phyloP scores from a whole-genome alignment of 2,888 invertebrate species.

The Hemithea aestivaria region DNA sequence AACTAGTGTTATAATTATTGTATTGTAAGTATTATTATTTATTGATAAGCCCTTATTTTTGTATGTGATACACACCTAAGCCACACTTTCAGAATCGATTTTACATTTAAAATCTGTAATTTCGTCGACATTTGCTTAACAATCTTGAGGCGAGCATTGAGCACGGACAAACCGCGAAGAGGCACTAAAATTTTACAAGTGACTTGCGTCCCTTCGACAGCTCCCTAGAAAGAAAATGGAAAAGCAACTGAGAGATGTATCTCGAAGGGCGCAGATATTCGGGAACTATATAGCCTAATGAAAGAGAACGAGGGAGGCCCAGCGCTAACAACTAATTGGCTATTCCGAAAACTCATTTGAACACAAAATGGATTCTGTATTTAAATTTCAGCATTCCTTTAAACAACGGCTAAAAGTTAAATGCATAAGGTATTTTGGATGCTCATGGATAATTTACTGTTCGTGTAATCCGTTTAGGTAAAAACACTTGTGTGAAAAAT shows the following conservation, averaged over 20 bases:
- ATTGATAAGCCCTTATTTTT: no score
- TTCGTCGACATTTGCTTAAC: constrained; percentile 25
- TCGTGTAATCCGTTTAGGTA: constrained; percentile 26
- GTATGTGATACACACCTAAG: no score
- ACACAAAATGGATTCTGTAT: constrained; percentile 79
- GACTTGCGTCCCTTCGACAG: constrained; percentile 47
- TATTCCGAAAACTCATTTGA: constrained; percentile 79
- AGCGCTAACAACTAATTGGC: constrained; percentile 80
- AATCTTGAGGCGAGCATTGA: constrained; percentile 8
- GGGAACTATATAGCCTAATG: constrained; percentile 79
- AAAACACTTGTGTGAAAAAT: no score
- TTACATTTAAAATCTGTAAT: constrained; percentile 6
- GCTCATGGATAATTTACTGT: constrained; percentile 42
- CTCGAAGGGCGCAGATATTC: constrained; percentile 74
- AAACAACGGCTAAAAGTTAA: constrained; percentile 73
- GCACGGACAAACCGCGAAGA: constrained; percentile 53
- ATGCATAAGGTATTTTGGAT: constrained; percentile 62
- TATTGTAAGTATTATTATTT: no score
- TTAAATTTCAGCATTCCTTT: constrained; percentile 76
- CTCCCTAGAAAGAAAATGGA: constrained; percentile 63
- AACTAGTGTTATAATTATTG: no score
- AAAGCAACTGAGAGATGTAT: constrained; percentile 72
- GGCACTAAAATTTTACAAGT: constrained; percentile 67
- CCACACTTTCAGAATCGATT: no score
- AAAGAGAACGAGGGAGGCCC: constrained; percentile 76